A percentile compares a stretch with the other conserved stretches of the same genome.
Evolutionary conservation across 2,888 invertebrate genomes (phyloP).

Genomic region (Cephonodes hylas): DNA sequence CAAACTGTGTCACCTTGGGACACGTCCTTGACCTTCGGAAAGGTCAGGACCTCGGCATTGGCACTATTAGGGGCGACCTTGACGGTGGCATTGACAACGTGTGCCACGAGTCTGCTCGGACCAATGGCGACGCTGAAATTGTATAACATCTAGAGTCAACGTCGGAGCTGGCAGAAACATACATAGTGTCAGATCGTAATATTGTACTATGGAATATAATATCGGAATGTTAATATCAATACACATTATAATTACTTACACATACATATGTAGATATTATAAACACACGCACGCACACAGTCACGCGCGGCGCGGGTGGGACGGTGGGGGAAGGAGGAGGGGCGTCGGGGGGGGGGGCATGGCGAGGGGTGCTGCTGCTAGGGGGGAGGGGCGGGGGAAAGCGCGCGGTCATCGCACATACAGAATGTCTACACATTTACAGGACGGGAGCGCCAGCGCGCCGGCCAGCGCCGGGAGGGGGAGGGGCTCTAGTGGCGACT

Average conservation of each 20-base stretch:
- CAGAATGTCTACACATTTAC: background rate
- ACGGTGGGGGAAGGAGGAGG: background rate
- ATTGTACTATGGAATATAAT: background rate
- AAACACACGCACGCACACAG: background rate
- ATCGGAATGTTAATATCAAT: background rate
- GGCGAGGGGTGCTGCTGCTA: background rate
- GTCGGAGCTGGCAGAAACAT: background rate
- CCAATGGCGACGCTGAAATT: conserved; percentile 77
- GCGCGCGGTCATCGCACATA: background rate
- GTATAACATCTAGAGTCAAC: conserved; percentile 6
- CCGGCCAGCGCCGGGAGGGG: background rate
- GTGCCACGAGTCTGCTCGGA: conserved; percentile 80
- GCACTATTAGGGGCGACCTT: conserved; percentile 68
- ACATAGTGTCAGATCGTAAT: background rate
- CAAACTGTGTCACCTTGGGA: conserved; percentile 35
- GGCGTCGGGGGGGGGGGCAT: background rate
- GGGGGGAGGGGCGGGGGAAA: background rate
- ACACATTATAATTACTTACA: background rate
- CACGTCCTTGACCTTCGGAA: conserved; percentile 46
- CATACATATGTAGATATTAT: background rate
- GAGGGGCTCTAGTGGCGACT: background rate
- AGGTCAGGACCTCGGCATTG: conserved; percentile 52
- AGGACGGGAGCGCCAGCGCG: too few species aligned
- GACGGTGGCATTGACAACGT: conserved; percentile 78
- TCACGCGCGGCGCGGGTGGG: background rate